Conservation (phyloP, 1,140 invertebrate genomes). For the Drosophila serrata region DNA sequence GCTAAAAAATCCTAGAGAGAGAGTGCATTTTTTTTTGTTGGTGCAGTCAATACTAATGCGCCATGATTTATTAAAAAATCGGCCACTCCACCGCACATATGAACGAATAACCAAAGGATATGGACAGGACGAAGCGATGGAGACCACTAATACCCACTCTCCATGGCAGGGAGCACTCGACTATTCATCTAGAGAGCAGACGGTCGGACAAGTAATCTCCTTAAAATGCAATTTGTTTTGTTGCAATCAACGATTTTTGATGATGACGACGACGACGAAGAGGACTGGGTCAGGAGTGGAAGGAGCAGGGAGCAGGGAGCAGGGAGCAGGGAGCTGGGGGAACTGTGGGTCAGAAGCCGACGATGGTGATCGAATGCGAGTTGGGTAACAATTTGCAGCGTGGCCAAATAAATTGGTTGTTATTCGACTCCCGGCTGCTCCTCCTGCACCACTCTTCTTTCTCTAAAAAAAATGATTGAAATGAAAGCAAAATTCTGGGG, state of each 20-base stretch:
- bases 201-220: slow-evolving; percentile 69
- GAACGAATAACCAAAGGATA: slow-evolving; percentile 11
- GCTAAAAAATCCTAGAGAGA: slow-evolving; percentile 8
- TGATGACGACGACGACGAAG: slow-evolving; percentile 57
- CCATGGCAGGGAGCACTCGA: slow-evolving; percentile 33
- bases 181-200: slow-evolving; percentile 65
- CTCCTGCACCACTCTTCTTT: not conserved
- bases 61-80: slow-evolving; percentile 75
- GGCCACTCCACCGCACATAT: slow-evolving; percentile 18
- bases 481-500: slow-evolving; percentile 78
- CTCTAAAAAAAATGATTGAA: slow-evolving; percentile 42
- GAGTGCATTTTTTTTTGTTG: slow-evolving; percentile 49
- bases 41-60: slow-evolving; percentile 57
- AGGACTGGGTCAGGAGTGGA: slow-evolving; percentile 15
- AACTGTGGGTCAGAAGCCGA: slow-evolving; percentile 25
- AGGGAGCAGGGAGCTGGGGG: not conserved
- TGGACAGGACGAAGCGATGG: slow-evolving; percentile 6
- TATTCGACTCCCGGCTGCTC: slow-evolving; percentile 52
- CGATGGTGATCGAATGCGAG: slow-evolving; percentile 74
- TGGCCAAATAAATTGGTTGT: slow-evolving; percentile 82
- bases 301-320: not conserved
- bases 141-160: slow-evolving; percentile 18
- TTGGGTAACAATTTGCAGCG: slow-evolving; percentile 80
- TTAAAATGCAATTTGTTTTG: slow-evolving; percentile 84
- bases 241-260: slow-evolving; percentile 84